A percentile compares a stretch with the other conserved stretches of the same genome.
Conservation (phyloP, 2,888 invertebrate species). For the Phortica okadai region DNA sequence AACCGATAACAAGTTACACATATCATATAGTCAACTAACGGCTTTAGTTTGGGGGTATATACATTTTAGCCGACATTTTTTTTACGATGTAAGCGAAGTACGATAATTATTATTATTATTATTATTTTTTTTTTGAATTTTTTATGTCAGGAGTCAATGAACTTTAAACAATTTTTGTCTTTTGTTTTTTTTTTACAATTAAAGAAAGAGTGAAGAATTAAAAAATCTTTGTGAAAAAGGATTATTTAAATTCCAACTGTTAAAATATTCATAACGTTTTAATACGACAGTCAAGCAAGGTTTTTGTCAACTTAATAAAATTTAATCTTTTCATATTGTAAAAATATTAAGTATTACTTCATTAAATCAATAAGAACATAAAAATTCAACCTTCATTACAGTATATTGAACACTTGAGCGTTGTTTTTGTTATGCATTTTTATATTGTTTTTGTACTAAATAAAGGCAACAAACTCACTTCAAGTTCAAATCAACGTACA, state of each 20-base stretch:
- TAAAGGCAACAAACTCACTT: neutral
- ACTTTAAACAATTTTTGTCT: neutral
- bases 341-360: neutral
- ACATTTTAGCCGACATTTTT: no score
- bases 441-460: neutral
- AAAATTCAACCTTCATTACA: neutral
- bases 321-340: neutral
- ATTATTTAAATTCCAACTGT: neutral
- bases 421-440: neutral
- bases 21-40: no score
- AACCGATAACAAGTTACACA: no score
- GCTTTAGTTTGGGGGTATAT: no score
- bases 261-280: neutral
- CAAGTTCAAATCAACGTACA: neutral
- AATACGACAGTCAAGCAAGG: no score
- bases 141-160: neutral
- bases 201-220: neutral
- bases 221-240: neutral
- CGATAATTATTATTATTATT: no score
- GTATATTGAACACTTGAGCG: slow-evolving; percentile 4
- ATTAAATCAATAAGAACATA: neutral
- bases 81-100: no score
- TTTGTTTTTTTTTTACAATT: neutral
- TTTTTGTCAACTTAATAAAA: neutral
- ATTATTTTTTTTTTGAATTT: no score